Base-by-base conservation (phyloP, 2,888 invertebrate genomes). In the Caenorhabditis sulstoni region DNA sequence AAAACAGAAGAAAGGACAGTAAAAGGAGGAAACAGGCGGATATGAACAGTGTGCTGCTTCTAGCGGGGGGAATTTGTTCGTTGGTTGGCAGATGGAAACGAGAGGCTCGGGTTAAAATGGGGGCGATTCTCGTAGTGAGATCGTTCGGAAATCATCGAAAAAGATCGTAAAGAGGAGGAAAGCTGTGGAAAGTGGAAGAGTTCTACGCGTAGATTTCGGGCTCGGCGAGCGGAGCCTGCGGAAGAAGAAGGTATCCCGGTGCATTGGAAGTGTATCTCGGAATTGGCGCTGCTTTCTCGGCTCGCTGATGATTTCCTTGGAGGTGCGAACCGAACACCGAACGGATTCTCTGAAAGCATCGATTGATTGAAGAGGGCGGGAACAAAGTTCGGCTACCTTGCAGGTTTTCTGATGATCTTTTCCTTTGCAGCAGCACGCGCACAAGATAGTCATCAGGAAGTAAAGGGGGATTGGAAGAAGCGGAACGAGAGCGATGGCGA, bases 211-310 rank as follows among this genome's bases (percentile, higher is more conserved):
- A 85, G 39, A 81, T 81, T 68, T 87, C 87, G 7, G 87, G 87
- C 47, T 87, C 88, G 55, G 88, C 88, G 9, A 88, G 82, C 0
- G 88, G 88, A 18, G 88, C 90, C 64, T 87, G 87, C 12, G 90
- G 87, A 23, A 90, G 85, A 2, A 90, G 82, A 44, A 87, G 83
- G 74, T 90, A 90, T n/a, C 90, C 90, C 8, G 89, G 89, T 20
- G 89, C 87, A 18, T 87, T 78, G 37, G 84, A 73, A 0, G 86
- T 84, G 81, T 88, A 89, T 35, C 87, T 55, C 0, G 87, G 88
- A 8, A 86, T 79, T 16, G 82, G 79, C 18, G 79, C 75, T 7
- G 70, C 59, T 23, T 81, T 81, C 58, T 82, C 82, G 45, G 68
- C 23, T 44, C 59, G 59, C 23, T 22, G 64, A 8, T 50, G 66